A percentile compares a stretch with the other conserved stretches of the same genome.
These are phyloP conservation scores for Ectemnius cavifrons DNA, from an alignment of 2,888 invertebrate genomes.

Conservation along the genomic window DNA sequence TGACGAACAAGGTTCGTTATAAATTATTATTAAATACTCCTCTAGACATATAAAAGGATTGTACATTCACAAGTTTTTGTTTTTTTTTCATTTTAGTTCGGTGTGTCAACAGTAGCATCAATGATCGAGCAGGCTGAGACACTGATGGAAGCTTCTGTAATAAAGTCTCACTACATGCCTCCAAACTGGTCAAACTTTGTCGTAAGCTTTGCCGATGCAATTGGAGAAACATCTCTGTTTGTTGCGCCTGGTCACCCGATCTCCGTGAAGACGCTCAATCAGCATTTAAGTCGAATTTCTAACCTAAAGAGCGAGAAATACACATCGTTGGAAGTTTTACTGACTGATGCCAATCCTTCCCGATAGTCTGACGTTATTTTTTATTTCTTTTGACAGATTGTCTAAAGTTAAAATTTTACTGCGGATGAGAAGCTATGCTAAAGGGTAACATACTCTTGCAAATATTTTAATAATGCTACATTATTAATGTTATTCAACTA, in stretches of 20 bases:
- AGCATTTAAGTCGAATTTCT: slow-evolving; percentile 70
- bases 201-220: slow-evolving; percentile 63
- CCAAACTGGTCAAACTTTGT: slow-evolving; percentile 73
- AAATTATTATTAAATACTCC: background rate
- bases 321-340: slow-evolving; percentile 68
- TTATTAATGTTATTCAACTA: slow-evolving; percentile 46
- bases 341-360: slow-evolving; percentile 72
- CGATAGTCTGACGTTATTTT: slow-evolving; percentile 69
- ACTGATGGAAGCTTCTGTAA: slow-evolving; percentile 65
- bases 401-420: slow-evolving; percentile 24
- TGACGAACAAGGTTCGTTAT: slow-evolving; percentile 79
- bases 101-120: slow-evolving; percentile 80
- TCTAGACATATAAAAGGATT: too few species aligned
- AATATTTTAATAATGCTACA: slow-evolving; percentile 56
- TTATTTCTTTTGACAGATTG: slow-evolving; percentile 23
- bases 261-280: slow-evolving; percentile 67
- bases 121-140: slow-evolving; percentile 80
- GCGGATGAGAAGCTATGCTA: slow-evolving; percentile 36
- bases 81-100: slow-evolving; percentile 77
- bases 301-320: slow-evolving; percentile 68
- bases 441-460: slow-evolving; percentile 32
- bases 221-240: slow-evolving; percentile 66
- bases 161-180: slow-evolving; percentile 5
- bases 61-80: background rate
- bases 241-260: slow-evolving; percentile 71